Conservation (phyloP, 2,888 invertebrate species). For the Nephrotoma appendiculata region DNA sequence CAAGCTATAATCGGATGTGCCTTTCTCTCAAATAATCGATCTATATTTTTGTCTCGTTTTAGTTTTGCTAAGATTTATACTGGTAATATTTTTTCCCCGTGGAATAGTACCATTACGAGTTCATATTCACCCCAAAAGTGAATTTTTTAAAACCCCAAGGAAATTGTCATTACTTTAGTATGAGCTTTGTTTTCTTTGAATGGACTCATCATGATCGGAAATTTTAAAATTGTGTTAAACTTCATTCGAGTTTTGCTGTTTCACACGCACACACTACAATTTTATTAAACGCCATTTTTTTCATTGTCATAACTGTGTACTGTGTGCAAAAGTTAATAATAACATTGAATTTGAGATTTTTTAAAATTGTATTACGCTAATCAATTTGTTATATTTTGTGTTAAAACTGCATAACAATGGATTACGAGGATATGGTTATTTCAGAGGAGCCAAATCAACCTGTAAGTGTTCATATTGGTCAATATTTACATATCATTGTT, state of each 20-base stretch:
- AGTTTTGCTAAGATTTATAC: too few relatives aligned
- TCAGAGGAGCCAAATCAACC: conserved; percentile 26
- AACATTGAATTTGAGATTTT: neutral
- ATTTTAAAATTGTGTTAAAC: neutral
- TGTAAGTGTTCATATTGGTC: conserved; percentile 17
- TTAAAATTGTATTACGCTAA: neutral
- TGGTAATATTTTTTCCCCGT: too few relatives aligned
- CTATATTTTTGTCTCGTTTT: too few relatives aligned
- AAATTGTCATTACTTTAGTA: too few relatives aligned
- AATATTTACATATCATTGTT: neutral
- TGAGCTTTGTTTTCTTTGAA: too few relatives aligned
- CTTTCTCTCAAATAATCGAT: too few relatives aligned
- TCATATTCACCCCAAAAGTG: too few relatives aligned
- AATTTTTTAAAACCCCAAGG: too few relatives aligned
- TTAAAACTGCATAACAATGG: conserved; percentile 18
- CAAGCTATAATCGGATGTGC: too few relatives aligned
- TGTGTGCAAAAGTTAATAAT: neutral
- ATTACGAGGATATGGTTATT: conserved; percentile 28
- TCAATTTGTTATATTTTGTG: neutral
- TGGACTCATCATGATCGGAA: too few relatives aligned
- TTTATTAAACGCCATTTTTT: neutral
- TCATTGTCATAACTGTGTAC: neutral
- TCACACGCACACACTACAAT: neutral
- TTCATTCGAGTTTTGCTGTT: neutral
- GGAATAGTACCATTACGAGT: too few relatives aligned